Base-by-base conservation (phyloP, 2,113 vertebrate species). In the Centropus bengalensis region DNA sequence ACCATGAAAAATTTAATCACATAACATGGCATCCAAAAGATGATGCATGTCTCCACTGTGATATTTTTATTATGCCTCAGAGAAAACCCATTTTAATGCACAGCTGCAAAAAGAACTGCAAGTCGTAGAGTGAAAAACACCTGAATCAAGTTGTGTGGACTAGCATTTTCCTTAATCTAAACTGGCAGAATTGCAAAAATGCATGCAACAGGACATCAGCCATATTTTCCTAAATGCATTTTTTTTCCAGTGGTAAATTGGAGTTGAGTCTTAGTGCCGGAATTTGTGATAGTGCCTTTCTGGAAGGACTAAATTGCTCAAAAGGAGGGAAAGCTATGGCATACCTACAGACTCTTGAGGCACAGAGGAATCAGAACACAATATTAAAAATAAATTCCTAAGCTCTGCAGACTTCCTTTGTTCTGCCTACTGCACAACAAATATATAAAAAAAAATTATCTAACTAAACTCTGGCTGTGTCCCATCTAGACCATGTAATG, bases 61-160 rank as follows among this genome's bases (percentile, higher is more conserved):
- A 81, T 91, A 91, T 88, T 95, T 96, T 97, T 94, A 91, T 94
- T 95, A 89, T 73, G 93, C 91, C 91, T 92, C 60, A 75, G 90
- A 90, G 91, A 88, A 97, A 95, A 91, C 58, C n/a, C 40, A 86
- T 89, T 93, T 88, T 94, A 94, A 91, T 92, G 70, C 88, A 93
- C 59, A 67, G 52, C 66, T 91, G 75, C 67, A 86, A 89, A 91
- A 93, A 87, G 77, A 9, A 62, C 42, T 73, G 44, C 76, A 38
- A 85, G 67, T 83, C 81, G 94, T 59, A 69, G 19, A 60, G 70
- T 23, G 82, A 82, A 88, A 81, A 71, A 58, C 55, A 30, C 19
- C 38, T 1, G 12, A 19, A 55, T 22, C 51, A 92, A 67, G 40
- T 5, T 4, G 40, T 51, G 38, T 51, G 30, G 47, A 44, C 59